A percentile compares a stretch with the other conserved stretches of the same genome.
These are phyloP conservation scores for Stenotaenia linearis DNA, from an alignment of 2,888 invertebrate genomes.

Conservation along the genomic window DNA sequence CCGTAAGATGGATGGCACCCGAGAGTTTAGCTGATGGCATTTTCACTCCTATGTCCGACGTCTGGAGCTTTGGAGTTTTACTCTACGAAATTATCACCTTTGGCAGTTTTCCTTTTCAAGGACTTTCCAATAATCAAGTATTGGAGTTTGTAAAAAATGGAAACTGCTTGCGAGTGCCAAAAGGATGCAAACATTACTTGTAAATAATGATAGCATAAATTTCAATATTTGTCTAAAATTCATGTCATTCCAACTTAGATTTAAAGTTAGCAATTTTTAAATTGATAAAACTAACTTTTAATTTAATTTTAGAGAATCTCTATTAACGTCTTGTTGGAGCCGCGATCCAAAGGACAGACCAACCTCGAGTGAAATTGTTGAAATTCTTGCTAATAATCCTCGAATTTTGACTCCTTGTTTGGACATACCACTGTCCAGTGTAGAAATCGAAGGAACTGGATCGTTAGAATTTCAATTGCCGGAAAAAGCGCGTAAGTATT, in stretches of 20 bases:
- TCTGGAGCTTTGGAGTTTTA: constrained; percentile 84
- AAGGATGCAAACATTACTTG: constrained; percentile 71
- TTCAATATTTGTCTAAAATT: too few species aligned
- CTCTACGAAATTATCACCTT: constrained; percentile 79
- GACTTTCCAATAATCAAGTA: constrained; percentile 76
- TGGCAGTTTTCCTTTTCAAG: constrained; percentile 85
- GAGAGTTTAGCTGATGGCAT: constrained; percentile 75
- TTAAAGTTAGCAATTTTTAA: not conserved
- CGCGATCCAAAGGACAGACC: constrained; percentile 64
- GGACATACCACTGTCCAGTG: constrained; percentile 65
- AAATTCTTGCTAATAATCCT: constrained; percentile 70
- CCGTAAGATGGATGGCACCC: constrained; percentile 90
- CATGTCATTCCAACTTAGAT: not conserved
- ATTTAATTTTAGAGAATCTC: constrained; percentile 55
- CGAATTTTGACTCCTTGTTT: constrained; percentile 70
- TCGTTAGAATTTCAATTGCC: constrained; percentile 55
- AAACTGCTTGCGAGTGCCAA: constrained; percentile 65
- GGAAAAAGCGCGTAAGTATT: constrained; percentile 41
- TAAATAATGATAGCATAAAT: constrained; percentile 55
- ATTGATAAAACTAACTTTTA: not conserved
- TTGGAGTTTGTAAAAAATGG: constrained; percentile 72
- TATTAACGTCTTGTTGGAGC: constrained; percentile 76
- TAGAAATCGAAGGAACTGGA: constrained; percentile 64
- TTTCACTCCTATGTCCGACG: constrained; percentile 79
- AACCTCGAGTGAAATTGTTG: constrained; percentile 70